Evolutionary conservation across 2,888 invertebrate species (phyloP), one percentile per base, ranked within the genome.

Genomic region (Eledona agricola): DNA sequence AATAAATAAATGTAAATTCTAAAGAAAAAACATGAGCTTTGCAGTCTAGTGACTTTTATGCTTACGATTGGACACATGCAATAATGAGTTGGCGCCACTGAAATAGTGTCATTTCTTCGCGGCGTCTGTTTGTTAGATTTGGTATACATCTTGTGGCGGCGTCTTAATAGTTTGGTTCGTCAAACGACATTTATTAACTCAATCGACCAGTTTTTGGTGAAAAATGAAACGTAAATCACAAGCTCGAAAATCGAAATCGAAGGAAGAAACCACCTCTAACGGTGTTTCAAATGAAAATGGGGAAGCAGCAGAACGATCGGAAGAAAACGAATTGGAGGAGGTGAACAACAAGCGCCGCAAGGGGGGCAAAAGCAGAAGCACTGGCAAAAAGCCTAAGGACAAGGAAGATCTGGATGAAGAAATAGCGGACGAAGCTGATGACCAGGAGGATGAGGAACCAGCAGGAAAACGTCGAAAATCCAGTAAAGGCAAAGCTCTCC

Each of bases 381-480:
- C 4, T 40, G 1, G 1, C 29, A 12, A 51, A 51, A 15, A 35
- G 42, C 15, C 23, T 45, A 11, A 35, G 12, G 43, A 31, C 4
- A 12, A 13, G 11, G 13, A 29, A 6, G 45, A 60, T 17, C 61
- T 59, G 28, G 58, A 63, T 37, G 57, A 60, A 17, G 63, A 60
- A 16, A n/a, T n/a, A n/a, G 58, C 58, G 10, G 57, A 62, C 2
- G 55, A 57, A 13, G 57, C 53, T 28, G 62, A 63, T 25, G 69
- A 69, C 9, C 70, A 67, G 10, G 70, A 67, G 55, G 35, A 12
- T 23, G 56, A 57, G 63, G 62, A 56, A 51, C 65, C 58, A 55
- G 68, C 61, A 60, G 70, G 35, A 55, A 70, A 61, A 38, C 64
- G 59, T 38, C 56, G 58, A 42, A 65, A 64, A 35, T 55, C 60